phyloP scores from a whole-genome alignment of 2,113 vertebrate genomes.

The Brachyhypopomus occidentalis region DNA sequence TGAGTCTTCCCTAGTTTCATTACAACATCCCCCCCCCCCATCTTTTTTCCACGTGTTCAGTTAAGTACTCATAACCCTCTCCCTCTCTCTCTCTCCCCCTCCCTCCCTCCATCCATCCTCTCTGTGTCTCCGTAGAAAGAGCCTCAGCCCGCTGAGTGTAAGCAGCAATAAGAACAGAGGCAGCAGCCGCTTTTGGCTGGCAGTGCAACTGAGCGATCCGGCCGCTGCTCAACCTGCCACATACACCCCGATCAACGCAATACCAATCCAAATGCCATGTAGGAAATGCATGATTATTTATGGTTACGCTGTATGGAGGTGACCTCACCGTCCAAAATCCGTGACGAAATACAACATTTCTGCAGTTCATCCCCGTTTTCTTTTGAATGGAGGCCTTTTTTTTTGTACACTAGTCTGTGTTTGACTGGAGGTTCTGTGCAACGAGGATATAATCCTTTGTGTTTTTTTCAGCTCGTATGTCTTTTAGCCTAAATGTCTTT shows the following conservation, averaged over 20 bases:
- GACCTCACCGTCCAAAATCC: slow-evolving; percentile 54
- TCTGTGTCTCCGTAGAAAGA: slow-evolving; percentile 78
- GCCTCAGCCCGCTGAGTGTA: slow-evolving; percentile 95
- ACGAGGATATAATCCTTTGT: not conserved
- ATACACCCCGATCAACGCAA: slow-evolving; percentile 44
- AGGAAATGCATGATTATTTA: slow-evolving; percentile 82
- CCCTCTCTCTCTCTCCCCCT: not conserved
- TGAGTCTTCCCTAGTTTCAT: not conserved
- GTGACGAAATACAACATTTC: slow-evolving; percentile 5
- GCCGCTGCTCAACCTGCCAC: slow-evolving; percentile 41
- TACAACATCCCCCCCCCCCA: not conserved
- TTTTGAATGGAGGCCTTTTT: slow-evolving; percentile 4
- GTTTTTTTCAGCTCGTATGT: slow-evolving; percentile 22
- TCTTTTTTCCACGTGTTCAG: slow-evolving; percentile 22
- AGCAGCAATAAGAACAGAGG: slow-evolving; percentile 89
- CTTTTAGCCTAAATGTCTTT: not conserved
- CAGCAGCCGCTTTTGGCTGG: slow-evolving; percentile 63
- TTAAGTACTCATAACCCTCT: not conserved
- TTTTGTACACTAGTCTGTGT: slow-evolving; percentile 23
- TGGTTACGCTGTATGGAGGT: slow-evolving; percentile 78
- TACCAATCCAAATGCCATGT: slow-evolving; percentile 50
- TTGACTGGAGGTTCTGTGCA: slow-evolving; percentile 24
- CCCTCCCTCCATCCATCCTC: not conserved
- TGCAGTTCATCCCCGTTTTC: slow-evolving; percentile 8
- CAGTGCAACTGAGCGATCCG: slow-evolving; percentile 53